Evolutionary conservation across 1,140 invertebrate species (phyloP).

Genomic region (Drosophila ambigua): DNA sequence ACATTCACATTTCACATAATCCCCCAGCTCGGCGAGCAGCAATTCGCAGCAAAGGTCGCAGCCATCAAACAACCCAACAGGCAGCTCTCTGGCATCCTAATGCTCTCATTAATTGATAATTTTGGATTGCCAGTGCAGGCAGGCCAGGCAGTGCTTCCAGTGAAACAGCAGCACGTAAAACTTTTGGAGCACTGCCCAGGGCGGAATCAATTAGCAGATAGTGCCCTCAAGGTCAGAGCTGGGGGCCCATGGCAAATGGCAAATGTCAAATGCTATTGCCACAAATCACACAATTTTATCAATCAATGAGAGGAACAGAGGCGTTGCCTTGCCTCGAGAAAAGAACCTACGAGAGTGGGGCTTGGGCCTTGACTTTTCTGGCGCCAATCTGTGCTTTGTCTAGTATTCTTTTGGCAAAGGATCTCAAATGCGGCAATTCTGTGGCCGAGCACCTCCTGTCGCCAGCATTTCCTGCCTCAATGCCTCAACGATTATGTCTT

Average conservation of each 20-base stretch:
- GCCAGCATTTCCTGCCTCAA: slow-evolving; percentile 57
- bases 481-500: slow-evolving; percentile 57
- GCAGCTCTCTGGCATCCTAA: background rate
- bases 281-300: slow-evolving; percentile 25
- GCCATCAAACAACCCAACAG: slow-evolving; percentile 7
- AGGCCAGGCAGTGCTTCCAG: background rate
- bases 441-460: slow-evolving; percentile 39
- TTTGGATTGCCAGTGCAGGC: slow-evolving; percentile 28
- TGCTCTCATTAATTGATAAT: slow-evolving; percentile 50
- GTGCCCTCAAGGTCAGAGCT: background rate
- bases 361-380: slow-evolving; percentile 40
- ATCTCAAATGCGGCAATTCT: slow-evolving; percentile 45
- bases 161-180: slow-evolving; percentile 4
- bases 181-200: slow-evolving; percentile 29
- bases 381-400: slow-evolving; percentile 12
- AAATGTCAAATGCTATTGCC: slow-evolving; percentile 58
- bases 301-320: no score
- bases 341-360: no score
- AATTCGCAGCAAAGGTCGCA: slow-evolving; percentile 58
- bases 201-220: slow-evolving; percentile 52
- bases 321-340: no score
- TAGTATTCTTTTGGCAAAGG: slow-evolving; percentile 54
- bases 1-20: slow-evolving; percentile 24
- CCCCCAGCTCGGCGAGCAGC: slow-evolving; percentile 40
- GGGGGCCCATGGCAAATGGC: slow-evolving; percentile 32